Percentiles rank a stretch among this genome's conserved stretches.
Evolutionary conservation across 2,888 invertebrate species (phyloP).

Genomic region (Meiosimyza decipiens): DNA sequence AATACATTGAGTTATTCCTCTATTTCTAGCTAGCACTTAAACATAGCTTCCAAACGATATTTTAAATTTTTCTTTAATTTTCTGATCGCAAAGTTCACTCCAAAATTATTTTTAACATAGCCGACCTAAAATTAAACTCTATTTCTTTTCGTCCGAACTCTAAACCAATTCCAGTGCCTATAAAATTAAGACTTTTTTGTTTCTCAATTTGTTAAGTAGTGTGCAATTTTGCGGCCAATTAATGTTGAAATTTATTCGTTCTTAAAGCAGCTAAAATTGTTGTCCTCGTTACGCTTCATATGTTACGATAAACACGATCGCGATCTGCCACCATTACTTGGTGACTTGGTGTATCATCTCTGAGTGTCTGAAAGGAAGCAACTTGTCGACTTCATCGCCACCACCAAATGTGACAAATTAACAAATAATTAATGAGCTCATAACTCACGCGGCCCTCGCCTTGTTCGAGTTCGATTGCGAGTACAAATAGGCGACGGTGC

Average conservation of each 20-base stretch:
- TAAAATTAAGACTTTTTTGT: too few species aligned
- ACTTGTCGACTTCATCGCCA: slow-evolving; percentile 28
- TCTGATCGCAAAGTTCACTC: too few species aligned
- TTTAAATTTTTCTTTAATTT: too few species aligned
- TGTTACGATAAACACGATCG: slow-evolving; percentile 10
- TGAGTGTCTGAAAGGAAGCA: slow-evolving; percentile 10
- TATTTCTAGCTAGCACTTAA: too few species aligned
- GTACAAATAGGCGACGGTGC: slow-evolving; percentile 16
- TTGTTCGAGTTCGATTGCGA: neutral
- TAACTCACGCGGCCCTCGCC: slow-evolving; percentile 50
- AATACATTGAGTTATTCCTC: too few species aligned
- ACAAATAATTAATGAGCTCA: slow-evolving; percentile 61
- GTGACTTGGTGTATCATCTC: neutral
- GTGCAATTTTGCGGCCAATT: slow-evolving; percentile 56
- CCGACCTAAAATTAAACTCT: too few species aligned
- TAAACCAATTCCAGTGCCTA: too few species aligned
- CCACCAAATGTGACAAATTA: slow-evolving; percentile 53
- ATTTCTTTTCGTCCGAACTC: too few species aligned
- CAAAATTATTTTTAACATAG: too few species aligned
- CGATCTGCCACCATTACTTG: slow-evolving; percentile 24
- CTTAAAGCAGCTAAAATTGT: slow-evolving; percentile 26
- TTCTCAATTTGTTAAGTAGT: too few species aligned
- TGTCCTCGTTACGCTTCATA: neutral
- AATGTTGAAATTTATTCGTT: slow-evolving; percentile 52
- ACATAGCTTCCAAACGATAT: too few species aligned